Base-by-base conservation (phyloP, 2,113 vertebrate genomes). In the Amphiprion percula region DNA sequence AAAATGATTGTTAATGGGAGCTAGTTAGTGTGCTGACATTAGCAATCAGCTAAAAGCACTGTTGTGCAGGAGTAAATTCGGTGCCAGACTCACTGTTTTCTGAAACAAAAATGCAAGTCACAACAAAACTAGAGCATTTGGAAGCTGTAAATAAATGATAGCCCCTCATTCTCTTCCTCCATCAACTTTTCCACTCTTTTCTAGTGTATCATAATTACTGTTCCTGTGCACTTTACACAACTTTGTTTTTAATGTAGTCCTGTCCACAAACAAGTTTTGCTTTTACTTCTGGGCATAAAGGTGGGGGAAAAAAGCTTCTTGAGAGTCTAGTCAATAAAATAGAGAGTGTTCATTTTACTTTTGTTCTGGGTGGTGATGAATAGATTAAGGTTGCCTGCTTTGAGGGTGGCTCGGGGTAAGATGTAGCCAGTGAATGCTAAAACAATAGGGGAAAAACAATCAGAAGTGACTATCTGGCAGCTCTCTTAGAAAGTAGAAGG, bases 381-480 rank as follows among this genome's bases (percentile, higher is more conserved):
- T 61, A 8, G 26, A 53, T 24, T 46, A 49, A 71, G 16, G 2
- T 0, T 39, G 26, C 19, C 56, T 5, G 58, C 16, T 53, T 66
- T 26, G 11, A 49, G 28, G 63, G 46, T 52, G 12, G 14, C 21
- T 55, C 23, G 49, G 62, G 17, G 24, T 47, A 12, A 54, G 16
- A 14, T 56, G 28, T 28, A 37, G 28, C 49, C 46, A 23, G 37
- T 59, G 21, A 67, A 61, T 24, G 19, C 37, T 50, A 19, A 71
- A 74, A 21, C 33, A 56, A 30, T 0, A 6, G 19, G 10, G 23
- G 28, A 2, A 4, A 76, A 77, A 50, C 33, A 68, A 73, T 82
- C 64, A 49, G 9, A 52, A 6, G 6, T 47, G 49, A 61, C 62
- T 60, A 76, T 81, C 68, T 83, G 78, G 28, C 39, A 39, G 63